phyloP scores from a whole-genome alignment of 2,113 vertebrate genomes.

The Peromyscus californicus region DNA sequence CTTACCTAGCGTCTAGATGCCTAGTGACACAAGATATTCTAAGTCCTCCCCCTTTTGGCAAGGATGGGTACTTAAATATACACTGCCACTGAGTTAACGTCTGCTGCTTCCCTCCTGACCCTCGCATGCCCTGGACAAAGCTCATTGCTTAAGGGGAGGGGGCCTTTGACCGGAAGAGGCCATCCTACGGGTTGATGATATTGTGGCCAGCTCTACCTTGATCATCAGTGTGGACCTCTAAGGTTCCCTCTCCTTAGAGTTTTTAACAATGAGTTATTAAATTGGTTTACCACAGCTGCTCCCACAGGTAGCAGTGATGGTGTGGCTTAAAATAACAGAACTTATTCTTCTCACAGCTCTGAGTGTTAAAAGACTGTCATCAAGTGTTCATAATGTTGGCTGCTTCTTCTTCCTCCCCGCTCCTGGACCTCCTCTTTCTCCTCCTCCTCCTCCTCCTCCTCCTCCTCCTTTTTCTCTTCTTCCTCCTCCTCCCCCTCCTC shows the following conservation, averaged over 20 bases:
- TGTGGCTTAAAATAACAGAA: background rate
- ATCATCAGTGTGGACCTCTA: background rate
- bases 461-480: too few species aligned
- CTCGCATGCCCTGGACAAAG: background rate
- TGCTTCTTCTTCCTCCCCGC: background rate
- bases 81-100: background rate
- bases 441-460: too few species aligned
- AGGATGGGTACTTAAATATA: background rate
- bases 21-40: background rate
- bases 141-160: background rate
- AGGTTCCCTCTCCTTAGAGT: background rate
- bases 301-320: background rate
- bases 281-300: background rate
- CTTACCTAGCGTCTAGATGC: background rate
- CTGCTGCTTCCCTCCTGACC: background rate
- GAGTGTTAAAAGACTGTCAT: background rate
- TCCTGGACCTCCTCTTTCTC: too few species aligned
- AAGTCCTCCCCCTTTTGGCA: background rate
- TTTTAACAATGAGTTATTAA: background rate
- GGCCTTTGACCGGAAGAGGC: background rate
- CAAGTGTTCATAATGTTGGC: background rate
- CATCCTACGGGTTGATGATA: background rate
- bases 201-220: background rate
- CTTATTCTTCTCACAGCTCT: background rate
- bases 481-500: too few species aligned